Percentiles rank a stretch among this genome's conserved stretches.
Conservation (phyloP, 1,140 invertebrate genomes). For the Drosophila tsacasi region DNA sequence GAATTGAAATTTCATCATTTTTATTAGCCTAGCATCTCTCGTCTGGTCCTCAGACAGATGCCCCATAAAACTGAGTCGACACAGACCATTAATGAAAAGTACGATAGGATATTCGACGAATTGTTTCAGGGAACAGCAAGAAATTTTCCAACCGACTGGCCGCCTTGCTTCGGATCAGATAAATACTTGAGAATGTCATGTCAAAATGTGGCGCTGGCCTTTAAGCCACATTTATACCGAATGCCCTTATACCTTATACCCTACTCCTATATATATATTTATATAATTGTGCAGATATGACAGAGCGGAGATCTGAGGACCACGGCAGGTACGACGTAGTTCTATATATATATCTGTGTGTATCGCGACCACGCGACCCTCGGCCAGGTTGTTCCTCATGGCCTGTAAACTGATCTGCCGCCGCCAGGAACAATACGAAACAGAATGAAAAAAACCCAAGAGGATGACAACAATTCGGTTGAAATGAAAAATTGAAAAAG, state of each 20-base stretch:
- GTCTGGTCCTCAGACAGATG: constrained; percentile 53
- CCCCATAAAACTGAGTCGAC: constrained; percentile 56
- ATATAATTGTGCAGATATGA: constrained; percentile 50
- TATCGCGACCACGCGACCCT: constrained; percentile 61
- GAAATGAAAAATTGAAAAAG: constrained; percentile 71
- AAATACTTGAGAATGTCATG: constrained; percentile 73
- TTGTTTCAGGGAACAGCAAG: constrained; percentile 31
- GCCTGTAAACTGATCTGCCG: constrained; percentile 69
- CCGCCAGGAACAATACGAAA: constrained; percentile 58
- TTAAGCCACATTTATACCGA: constrained; percentile 47
- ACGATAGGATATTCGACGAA: constrained; percentile 45
- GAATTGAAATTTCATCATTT: constrained; percentile 78
- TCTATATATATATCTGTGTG: constrained; percentile 15
- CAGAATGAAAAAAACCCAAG: constrained; percentile 22
- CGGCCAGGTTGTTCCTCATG: constrained; percentile 20
- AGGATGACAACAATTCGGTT: constrained; percentile 46
- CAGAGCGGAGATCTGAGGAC: constrained; percentile 44
- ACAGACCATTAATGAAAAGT: constrained; percentile 74
- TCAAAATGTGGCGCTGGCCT: constrained; percentile 74
- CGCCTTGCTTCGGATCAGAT: constrained; percentile 70
- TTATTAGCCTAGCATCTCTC: constrained; percentile 56
- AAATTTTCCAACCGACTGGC: constrained; percentile 76
- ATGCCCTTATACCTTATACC: constrained; percentile 16
- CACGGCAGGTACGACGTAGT: constrained; percentile 24
- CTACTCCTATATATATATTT: background rate